These are phyloP conservation scores for Deilephila porcellus DNA, from an alignment of 2,888 invertebrate species.

Conservation along the genomic window DNA sequence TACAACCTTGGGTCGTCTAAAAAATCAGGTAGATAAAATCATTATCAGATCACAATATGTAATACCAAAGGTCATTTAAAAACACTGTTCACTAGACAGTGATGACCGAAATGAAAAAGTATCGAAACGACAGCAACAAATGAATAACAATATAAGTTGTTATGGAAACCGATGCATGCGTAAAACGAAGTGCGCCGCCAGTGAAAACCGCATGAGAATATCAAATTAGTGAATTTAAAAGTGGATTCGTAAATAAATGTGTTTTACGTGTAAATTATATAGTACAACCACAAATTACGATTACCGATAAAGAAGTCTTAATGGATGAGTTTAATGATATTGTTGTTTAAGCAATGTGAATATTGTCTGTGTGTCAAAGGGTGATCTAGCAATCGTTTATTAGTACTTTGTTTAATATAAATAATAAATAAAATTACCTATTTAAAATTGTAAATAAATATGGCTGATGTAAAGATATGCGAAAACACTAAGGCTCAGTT, in stretches of 20 bases:
- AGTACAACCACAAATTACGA: slow-evolving; percentile 5
- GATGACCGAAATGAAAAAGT: neutral
- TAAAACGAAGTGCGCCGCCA: neutral
- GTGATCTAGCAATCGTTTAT: neutral
- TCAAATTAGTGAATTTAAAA: neutral
- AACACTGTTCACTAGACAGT: slow-evolving; percentile 3
- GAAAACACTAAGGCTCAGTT: no score
- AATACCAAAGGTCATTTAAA: neutral
- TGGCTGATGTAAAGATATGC: no score
- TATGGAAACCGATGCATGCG: neutral
- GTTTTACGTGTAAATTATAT: neutral
- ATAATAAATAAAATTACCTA: no score
- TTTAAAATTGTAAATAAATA: no score
- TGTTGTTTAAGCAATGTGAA: neutral
- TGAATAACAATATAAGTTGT: neutral
- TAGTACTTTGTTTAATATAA: neutral
- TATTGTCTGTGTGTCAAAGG: slow-evolving; percentile 14
- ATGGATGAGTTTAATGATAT: slow-evolving; percentile 5
- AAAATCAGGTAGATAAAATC: no score
- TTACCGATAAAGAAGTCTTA: slow-evolving; percentile 13
- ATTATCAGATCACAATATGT: no score
- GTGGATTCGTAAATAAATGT: slow-evolving; percentile 6
- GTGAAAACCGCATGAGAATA: neutral
- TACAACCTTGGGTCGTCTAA: no score
- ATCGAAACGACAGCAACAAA: neutral